Evolutionary conservation across 2,888 invertebrate species (phyloP), one percentile per base, ranked within the genome.

Genomic region (Calliscelio sp.): DNA sequence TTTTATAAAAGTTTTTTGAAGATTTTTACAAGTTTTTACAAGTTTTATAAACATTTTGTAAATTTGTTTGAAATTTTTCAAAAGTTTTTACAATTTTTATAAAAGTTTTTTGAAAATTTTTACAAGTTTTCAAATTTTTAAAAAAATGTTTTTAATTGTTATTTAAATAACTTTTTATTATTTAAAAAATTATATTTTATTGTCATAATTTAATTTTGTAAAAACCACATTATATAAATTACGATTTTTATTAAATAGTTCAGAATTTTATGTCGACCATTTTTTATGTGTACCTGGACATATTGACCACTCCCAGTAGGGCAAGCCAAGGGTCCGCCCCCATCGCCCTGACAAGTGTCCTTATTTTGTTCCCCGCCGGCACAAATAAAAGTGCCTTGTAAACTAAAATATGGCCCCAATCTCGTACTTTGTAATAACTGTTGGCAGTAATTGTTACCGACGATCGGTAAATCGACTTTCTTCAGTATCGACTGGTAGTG

Each of bases 371-470:
- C 96, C 0, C 97, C 97, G 0, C 97, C 97, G 0, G 97, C 97
- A 89, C 97, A 97, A 85, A 97, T 95, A 91, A 97, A 97, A 14
- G 96, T 95, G 0, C 94, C 92, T 88, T 97, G 95, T 16, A 97
- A 93, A 63, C 94, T 92, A 91, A 97, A 97, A 89, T 94, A 93
- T 0, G 93, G 93, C 0, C 97, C 96, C 0, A 97, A 93, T 0
- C 96, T 94, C 0, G 97, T 97, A 65, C 93, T 93, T 0, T 96
- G 94, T 1, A 97, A 93, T 55, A 94, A 93, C 0, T 89, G 86
- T 90, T 96, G 95, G 90, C 98, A 98, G 18, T 92, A 92, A 0
- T 87, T 89, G 14, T 93, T 93, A 0, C 94, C 94, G 0, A 97
- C 95, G 0, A 97, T 94, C 0, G 97, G 97, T 2, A 97, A 89